Evolutionary conservation across 2,113 vertebrate species (phyloP), one percentile per base, ranked within the genome.

Genomic region (Proterorhinus semilunaris): DNA sequence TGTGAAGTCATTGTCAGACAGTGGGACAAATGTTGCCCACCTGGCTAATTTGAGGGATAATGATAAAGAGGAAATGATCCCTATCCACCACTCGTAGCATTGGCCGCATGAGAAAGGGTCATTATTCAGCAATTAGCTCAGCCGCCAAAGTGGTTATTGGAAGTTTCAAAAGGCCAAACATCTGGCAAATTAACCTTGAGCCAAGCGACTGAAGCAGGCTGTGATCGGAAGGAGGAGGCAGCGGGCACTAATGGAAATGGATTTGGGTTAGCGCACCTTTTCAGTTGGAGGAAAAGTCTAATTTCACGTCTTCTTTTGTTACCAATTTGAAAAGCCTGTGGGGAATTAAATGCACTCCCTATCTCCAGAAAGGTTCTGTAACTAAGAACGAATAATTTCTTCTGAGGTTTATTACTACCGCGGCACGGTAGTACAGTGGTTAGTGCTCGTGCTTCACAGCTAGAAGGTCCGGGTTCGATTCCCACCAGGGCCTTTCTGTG

Each of bases 111-210:
- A 78, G 73, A 75, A 88, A 80, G 49, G 62, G 52, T 68, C 70
- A 79, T 80, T 0, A 48, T 86, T 88, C 73, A 72, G 45, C 73
- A 73, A 69, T 75, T 79, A 86, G 70, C 57, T 72, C 65, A 85
- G 64, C 68, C 65, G 55, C 62, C 68, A 67, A 50, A 53, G 76
- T 54, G 83, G 68, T 68, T 62, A 76, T 69, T 78, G 43, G 64
- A 79, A 17, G 67, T 68, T 83, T 82, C 71, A 80, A 85, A 65
- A 66, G 77, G 50, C 47, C 69, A 65, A 75, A 90, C 69, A 70
- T 78, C 75, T 77, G 72, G 66, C 53, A 78, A 88, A 85, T 87
- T 78, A 90, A 90, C 83, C 83, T 75, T 71, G 62, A 78, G 71
- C 44, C 17, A 58, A 15, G 72, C 69, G 81, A 84, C 71, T 83